Conservation (phyloP, 1,140 invertebrate genomes). For the Lineus longissimus region DNA sequence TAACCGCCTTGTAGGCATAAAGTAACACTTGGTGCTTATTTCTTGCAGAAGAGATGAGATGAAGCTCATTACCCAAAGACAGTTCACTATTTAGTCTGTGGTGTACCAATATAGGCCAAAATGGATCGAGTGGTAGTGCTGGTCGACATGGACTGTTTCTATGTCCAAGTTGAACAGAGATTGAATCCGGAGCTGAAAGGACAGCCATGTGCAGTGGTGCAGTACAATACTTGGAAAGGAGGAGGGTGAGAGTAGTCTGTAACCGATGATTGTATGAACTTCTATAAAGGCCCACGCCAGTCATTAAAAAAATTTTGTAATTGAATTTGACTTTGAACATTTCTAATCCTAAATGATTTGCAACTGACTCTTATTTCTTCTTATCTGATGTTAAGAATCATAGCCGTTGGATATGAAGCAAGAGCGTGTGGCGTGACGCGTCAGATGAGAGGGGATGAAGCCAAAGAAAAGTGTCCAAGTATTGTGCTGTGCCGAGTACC, state of each 20-base stretch:
- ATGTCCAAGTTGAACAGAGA: constrained; percentile 88
- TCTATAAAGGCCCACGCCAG: constrained; percentile 12
- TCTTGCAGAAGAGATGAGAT: too few species aligned
- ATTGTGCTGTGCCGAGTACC: constrained; percentile 81
- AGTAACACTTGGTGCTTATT: too few species aligned
- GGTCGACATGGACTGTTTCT: constrained; percentile 99
- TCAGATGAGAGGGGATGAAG: constrained; percentile 87
- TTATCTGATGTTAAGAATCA: constrained; percentile 67
- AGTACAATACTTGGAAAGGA: constrained; percentile 88
- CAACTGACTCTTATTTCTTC: too few species aligned
- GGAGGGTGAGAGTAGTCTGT: constrained; percentile 72
- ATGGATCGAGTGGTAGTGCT: constrained; percentile 72
- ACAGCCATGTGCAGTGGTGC: constrained; percentile 89
- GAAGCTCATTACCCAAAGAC: too few species aligned
- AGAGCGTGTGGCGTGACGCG: constrained; percentile 78
- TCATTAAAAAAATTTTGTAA: constrained; percentile 10
- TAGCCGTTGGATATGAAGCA: constrained; percentile 96
- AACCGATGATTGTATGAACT: constrained; percentile 6
- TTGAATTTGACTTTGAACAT: too few species aligned
- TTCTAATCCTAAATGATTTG: too few species aligned
- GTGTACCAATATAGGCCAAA: constrained; percentile 11
- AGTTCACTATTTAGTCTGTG: not conserved
- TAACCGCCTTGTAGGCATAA: too few species aligned
- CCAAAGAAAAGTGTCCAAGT: constrained; percentile 81
- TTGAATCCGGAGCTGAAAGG: constrained; percentile 74